phyloP scores from a whole-genome alignment of 2,888 invertebrate species.

The Galerucella nymphaeae region DNA sequence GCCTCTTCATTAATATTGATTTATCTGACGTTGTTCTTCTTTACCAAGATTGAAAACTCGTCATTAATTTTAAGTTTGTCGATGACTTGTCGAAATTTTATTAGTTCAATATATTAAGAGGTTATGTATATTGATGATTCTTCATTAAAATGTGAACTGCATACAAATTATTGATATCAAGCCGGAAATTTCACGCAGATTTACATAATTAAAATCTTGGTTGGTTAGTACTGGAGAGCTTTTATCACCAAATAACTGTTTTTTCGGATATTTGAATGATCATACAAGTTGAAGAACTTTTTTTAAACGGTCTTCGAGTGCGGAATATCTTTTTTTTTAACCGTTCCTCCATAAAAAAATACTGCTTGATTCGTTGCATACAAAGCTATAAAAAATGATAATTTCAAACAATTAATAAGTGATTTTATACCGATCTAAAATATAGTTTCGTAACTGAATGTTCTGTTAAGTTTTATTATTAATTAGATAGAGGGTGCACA shows the following conservation, averaged over 20 bases:
- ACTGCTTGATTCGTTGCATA: not conserved
- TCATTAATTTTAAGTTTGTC: conserved; percentile 33
- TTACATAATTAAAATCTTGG: conserved; percentile 17
- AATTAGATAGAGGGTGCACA: too few relatives aligned
- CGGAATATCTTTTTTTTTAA: not conserved
- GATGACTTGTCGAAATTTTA: conserved; percentile 36
- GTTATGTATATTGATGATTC: conserved; percentile 28
- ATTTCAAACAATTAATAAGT: not conserved
- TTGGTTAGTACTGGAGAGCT: not conserved
- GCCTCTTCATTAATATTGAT: conserved; percentile 42
- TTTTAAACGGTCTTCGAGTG: not conserved
- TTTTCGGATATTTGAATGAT: not conserved
- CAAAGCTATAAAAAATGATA: not conserved
- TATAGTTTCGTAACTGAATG: not conserved
- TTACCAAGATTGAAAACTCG: conserved; percentile 21
- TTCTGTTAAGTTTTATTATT: not conserved
- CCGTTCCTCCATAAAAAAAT: not conserved
- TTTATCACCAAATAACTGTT: conserved; percentile 4
- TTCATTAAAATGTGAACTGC: conserved; percentile 19
- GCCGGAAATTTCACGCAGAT: conserved; percentile 10
- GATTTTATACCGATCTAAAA: not conserved
- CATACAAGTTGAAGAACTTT: not conserved
- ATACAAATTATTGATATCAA: conserved; percentile 26
- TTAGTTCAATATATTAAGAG: conserved; percentile 26
- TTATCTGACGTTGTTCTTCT: conserved; percentile 36